Percentiles rank a stretch among this genome's conserved stretches.
These are phyloP conservation scores for Babyrousa celebensis DNA, from an alignment of 2,797 vertebrate genomes.

Conservation along the genomic window DNA sequence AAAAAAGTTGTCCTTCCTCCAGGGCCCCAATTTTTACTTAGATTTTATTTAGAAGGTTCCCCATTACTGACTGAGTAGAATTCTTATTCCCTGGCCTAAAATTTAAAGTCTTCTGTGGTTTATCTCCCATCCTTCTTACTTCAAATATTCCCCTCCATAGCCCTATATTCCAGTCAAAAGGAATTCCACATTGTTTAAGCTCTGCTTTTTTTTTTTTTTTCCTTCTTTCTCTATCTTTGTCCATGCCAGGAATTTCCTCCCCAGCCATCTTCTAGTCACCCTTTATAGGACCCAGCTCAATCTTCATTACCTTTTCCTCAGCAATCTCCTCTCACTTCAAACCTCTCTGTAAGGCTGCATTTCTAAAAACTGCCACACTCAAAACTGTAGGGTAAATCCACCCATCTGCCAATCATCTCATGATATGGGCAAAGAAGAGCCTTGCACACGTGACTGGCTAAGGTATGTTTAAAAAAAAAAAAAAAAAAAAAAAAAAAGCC, in stretches of 20 bases:
- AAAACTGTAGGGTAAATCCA: neutral
- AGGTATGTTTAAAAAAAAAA: neutral
- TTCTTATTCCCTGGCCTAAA: neutral
- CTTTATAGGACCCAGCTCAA: neutral
- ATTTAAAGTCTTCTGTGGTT: neutral
- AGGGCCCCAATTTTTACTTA: neutral
- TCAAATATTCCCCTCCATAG: neutral
- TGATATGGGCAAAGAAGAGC: neutral
- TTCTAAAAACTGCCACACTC: neutral
- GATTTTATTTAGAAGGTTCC: neutral
- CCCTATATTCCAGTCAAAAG: neutral
- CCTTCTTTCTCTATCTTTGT: neutral
- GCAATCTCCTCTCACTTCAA: neutral
- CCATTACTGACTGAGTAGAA: neutral
- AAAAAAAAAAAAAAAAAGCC: neutral
- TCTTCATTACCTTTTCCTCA: constrained; percentile 13
- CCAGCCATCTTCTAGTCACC: neutral
- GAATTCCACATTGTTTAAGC: neutral
- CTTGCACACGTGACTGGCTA: neutral
- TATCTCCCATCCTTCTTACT: neutral
- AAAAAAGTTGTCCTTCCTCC: neutral
- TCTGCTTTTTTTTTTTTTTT: neutral
- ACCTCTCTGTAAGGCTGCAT: neutral
- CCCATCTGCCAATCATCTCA: neutral
- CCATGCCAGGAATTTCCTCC: constrained; percentile 6